Evolutionary conservation across 2,113 vertebrate genomes (phyloP), one percentile per base, ranked within the genome.

Genomic region (Actenoides hombroni): DNA sequence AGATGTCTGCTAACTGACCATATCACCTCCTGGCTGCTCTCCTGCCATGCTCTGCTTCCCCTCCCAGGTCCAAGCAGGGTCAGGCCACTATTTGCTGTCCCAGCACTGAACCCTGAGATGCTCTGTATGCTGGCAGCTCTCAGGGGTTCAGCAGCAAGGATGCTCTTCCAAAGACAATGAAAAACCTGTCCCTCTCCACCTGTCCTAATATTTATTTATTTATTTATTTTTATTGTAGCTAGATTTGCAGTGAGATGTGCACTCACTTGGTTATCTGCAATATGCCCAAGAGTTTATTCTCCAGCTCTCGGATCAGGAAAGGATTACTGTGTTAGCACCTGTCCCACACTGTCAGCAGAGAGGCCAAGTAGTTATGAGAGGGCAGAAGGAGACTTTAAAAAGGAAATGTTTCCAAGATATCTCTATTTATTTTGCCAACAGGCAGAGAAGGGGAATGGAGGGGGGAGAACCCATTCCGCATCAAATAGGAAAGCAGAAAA

Each of bases 401-500:
- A 60, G 20, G 4, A 82, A 80, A 51, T 40, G 11, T 85, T 92
- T 84, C 65, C 49, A 80, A 86, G 26, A 91, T 10, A 63, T 71
- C 59, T 90, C 54, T 68, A 53, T 90, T 31, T 84, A 64, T 40
- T 95, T 78, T 51, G 77, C 69, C 46, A 91, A 83, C 61, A 83
- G 40, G 31, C 18, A 11, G 40, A 8, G 35, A 89, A 68, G 39
- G 9, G 20, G 53, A 92, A 91, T 16, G 26, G 31, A 73, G 7
- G 11, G 39, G 37, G n/a, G 35, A 86, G 73, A 95, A 94, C 11
- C 33, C 57, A 31, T 10, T 64, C 79, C 42, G 10, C 65, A 73
- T 49, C 61, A 75, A 96, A 90, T 53, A 92, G 16, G 42, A 88
- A 76, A 87, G 81, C 20, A 84, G 83, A 95, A 97, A 95, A 95